Evolutionary conservation across 2,888 invertebrate species (phyloP).

Genomic region (Orthosia cruda): DNA sequence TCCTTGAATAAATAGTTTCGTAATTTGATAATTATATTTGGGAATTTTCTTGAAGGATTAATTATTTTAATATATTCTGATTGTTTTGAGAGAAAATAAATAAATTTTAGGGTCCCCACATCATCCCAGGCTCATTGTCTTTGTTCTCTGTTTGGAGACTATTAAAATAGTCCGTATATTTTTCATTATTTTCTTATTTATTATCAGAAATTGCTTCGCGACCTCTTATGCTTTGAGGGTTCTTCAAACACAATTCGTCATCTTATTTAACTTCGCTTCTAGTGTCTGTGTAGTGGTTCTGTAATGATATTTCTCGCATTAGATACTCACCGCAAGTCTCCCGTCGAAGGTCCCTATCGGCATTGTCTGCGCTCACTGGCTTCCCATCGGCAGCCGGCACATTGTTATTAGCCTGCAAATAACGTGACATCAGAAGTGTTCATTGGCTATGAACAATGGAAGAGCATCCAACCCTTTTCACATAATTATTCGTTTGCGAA

Average conservation of each 20-base stretch:
- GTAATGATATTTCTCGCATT: slow-evolving; percentile 22
- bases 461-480: slow-evolving; percentile 40
- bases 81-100: slow-evolving; percentile 29
- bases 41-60: slow-evolving; percentile 13
- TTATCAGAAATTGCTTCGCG: slow-evolving; percentile 4
- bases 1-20: slow-evolving; percentile 40
- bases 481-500: slow-evolving; percentile 35
- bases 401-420: slow-evolving; percentile 82
- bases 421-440: slow-evolving; percentile 56
- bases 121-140: slow-evolving; percentile 32
- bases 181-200: slow-evolving; percentile 38
- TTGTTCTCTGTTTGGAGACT: slow-evolving; percentile 21
- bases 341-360: slow-evolving; percentile 83
- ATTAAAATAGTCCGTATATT: slow-evolving; percentile 29
- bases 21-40: slow-evolving; percentile 40
- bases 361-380: slow-evolving; percentile 74
- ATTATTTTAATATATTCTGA: slow-evolving; percentile 33
- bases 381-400: slow-evolving; percentile 75
- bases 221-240: not conserved
- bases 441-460: slow-evolving; percentile 56
- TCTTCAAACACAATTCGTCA: not conserved
- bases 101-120: slow-evolving; percentile 5
- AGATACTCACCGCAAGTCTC: slow-evolving; percentile 82
- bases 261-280: not conserved
- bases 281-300: not conserved